A percentile compares a stretch with the other conserved stretches of the same genome.
Evolutionary conservation across 1,140 invertebrate genomes (phyloP).

Genomic region (Ceratina australensis): DNA sequence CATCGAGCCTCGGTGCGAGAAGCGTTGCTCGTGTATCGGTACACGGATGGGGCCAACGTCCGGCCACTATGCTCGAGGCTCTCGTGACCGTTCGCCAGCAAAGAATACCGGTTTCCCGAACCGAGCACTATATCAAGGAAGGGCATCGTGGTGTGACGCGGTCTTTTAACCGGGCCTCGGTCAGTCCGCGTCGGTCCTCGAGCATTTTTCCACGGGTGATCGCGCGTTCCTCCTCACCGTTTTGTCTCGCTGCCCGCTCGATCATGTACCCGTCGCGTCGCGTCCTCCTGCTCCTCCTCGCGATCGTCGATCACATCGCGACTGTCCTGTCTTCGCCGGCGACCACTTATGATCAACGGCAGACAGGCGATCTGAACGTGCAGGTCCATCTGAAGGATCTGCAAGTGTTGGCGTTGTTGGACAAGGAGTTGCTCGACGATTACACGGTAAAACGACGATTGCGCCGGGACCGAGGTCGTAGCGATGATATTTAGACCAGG

Average conservation of each 20-base stretch:
- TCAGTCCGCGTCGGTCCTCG: conserved; percentile 26
- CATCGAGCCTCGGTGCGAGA: not conserved
- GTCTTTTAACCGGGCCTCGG: conserved; percentile 7
- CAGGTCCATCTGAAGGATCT: conserved; percentile 89
- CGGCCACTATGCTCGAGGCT: conserved; percentile 56
- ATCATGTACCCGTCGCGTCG: conserved; percentile 47
- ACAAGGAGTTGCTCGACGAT: conserved; percentile 79
- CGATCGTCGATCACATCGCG: conserved; percentile 29
- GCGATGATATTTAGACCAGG: not conserved
- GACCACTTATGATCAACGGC: conserved; percentile 84
- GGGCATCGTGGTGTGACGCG: conserved; percentile 14
- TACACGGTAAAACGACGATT: conserved; percentile 77
- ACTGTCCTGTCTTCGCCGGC: conserved; percentile 33
- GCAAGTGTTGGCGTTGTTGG: conserved; percentile 84
- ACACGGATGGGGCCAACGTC: conserved; percentile 62
- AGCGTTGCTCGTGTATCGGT: conserved; percentile 18
- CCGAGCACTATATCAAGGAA: conserved; percentile 43
- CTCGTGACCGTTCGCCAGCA: conserved; percentile 41
- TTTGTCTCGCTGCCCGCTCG: not conserved
- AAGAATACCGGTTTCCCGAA: conserved; percentile 58
- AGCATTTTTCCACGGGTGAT: conserved; percentile 49
- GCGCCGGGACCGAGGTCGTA: not conserved
- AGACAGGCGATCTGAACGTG: conserved; percentile 88
- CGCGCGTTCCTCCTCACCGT: too few relatives aligned
- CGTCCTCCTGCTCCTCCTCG: conserved; percentile 30